phyloP scores from a whole-genome alignment of 2,113 vertebrate genomes.

The Melanostigma gelatinosum region DNA sequence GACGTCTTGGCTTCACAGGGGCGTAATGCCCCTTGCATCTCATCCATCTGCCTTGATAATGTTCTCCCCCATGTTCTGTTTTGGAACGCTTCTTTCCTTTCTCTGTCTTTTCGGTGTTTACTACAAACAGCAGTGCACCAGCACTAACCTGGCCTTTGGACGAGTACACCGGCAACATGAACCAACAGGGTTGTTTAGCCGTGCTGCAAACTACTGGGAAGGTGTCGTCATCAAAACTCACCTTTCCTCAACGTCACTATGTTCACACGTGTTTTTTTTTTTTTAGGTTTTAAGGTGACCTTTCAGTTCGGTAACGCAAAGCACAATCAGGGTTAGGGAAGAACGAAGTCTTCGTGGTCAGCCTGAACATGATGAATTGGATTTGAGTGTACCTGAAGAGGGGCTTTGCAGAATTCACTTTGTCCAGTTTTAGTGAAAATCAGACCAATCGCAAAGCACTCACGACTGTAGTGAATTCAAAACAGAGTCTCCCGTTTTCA shows the following conservation, averaged over 20 bases:
- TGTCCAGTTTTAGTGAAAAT: constrained; percentile 8
- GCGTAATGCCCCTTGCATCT: constrained; percentile 1
- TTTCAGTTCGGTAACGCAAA: not conserved
- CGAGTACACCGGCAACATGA: constrained; percentile 63
- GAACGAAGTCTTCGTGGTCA: not conserved
- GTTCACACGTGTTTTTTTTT: not conserved
- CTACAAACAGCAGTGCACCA: constrained; percentile 77
- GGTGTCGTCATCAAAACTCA: constrained; percentile 23
- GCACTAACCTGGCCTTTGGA: constrained; percentile 59
- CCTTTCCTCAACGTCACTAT: constrained; percentile 32
- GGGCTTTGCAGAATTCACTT: constrained; percentile 2
- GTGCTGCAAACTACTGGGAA: constrained; percentile 3
- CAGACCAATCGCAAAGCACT: not conserved
- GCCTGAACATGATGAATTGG: constrained; percentile 1
- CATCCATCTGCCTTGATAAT: not conserved
- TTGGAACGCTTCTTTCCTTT: constrained; percentile 72
- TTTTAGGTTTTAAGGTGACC: not conserved
- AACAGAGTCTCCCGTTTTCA: not conserved
- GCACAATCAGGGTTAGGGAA: not conserved
- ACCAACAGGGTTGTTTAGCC: constrained; percentile 42
- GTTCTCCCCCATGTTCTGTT: constrained; percentile 58
- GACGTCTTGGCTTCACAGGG: constrained; percentile 32
- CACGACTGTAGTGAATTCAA: not conserved
- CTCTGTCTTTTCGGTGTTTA: constrained; percentile 74
- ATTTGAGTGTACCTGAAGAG: constrained; percentile 20